These are phyloP conservation scores for Calameuta filiformis DNA, from an alignment of 2,888 invertebrate species.

Conservation along the genomic window DNA sequence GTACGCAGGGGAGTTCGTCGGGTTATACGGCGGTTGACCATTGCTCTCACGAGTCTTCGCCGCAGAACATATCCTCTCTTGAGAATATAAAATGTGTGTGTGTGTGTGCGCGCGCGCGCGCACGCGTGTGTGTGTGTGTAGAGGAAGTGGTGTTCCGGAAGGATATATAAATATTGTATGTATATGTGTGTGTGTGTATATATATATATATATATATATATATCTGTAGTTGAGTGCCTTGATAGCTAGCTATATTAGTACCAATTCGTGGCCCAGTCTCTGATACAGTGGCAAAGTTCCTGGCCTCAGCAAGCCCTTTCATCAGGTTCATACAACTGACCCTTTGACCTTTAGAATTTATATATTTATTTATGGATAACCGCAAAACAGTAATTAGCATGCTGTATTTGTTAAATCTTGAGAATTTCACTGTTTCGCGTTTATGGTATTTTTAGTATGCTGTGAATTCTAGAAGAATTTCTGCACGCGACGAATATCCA, in stretches of 20 bases:
- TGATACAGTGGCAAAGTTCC: background rate
- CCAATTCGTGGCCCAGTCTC: background rate
- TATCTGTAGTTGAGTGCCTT: background rate
- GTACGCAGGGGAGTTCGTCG: background rate
- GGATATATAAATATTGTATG: no score
- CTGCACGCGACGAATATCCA: background rate
- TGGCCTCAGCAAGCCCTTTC: background rate
- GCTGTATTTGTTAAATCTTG: background rate
- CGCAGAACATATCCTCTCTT: conserved; percentile 35
- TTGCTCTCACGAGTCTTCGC: conserved; percentile 36
- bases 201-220: no score
- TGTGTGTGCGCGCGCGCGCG: no score
- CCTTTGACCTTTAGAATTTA: background rate
- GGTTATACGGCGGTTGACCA: conserved; percentile 41
- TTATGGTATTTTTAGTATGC: background rate
- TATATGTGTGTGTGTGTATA: no score
- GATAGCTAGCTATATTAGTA: background rate
- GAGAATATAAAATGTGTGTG: background rate
- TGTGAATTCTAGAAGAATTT: background rate
- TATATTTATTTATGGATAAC: background rate
- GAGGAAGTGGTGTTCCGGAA: no score
- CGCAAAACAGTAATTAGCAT: background rate
- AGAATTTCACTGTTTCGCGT: background rate
- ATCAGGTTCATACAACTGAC: background rate
- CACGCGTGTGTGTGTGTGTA: no score